Percentiles rank a stretch among this genome's conserved stretches.
Conservation (phyloP, 2,113 vertebrate genomes). For the Aegypius monachus region DNA sequence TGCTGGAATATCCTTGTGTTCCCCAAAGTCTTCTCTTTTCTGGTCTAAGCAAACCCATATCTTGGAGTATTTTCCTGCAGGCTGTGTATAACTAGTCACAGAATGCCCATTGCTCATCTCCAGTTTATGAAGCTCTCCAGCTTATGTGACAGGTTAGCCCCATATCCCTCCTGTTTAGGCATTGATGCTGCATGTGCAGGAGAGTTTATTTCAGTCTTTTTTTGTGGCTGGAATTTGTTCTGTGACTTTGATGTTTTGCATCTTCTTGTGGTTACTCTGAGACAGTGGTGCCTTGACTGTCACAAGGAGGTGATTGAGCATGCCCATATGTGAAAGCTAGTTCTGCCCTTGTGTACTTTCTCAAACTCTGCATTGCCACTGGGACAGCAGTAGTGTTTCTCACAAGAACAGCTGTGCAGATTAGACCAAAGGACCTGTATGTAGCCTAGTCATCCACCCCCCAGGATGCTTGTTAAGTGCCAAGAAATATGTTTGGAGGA, state of each 20-base stretch:
- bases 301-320: not conserved
- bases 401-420: not conserved
- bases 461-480: not conserved
- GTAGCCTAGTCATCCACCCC: not conserved
- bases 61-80: not conserved
- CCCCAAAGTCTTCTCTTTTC: not conserved
- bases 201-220: not conserved
- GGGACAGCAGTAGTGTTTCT: not conserved
- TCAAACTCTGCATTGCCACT: not conserved
- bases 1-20: not conserved
- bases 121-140: not conserved
- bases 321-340: not conserved
- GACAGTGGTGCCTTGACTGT: not conserved
- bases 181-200: not conserved
- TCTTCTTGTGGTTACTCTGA: not conserved
- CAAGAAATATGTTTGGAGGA: not conserved
- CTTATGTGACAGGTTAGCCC: not conserved
- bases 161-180: not conserved
- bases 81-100: not conserved
- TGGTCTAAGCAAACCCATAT: not conserved
- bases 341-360: not conserved
- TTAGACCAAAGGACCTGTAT: not conserved
- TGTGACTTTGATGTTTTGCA: not conserved
- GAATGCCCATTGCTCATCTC: not conserved
- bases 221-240: not conserved